Conservation (phyloP, 1,140 invertebrate species). For the Drosophila varians region DNA sequence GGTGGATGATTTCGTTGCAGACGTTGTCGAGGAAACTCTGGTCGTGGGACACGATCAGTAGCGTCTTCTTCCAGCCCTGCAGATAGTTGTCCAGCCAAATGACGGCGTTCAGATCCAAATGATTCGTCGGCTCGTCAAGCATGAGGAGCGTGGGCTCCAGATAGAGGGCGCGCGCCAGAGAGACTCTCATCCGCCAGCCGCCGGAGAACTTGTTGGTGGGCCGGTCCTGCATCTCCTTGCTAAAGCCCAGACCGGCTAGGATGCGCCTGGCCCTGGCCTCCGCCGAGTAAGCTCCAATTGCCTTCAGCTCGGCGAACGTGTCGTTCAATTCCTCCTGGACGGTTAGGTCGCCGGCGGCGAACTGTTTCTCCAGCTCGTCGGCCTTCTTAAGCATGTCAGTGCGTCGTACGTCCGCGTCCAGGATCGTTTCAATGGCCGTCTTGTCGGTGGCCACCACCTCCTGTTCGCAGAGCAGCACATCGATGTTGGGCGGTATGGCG, state of each 20-base stretch:
- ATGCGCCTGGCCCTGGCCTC: constrained; percentile 97
- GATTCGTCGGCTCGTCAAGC: constrained; percentile 98
- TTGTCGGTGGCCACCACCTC: constrained; percentile 97
- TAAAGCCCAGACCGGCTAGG: constrained; percentile 98
- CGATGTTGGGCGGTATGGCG: constrained; percentile 97
- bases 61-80: constrained; percentile 98
- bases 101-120: constrained; percentile 98
- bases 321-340: constrained; percentile 93
- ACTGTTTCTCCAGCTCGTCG: constrained; percentile 91
- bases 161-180: constrained; percentile 94
- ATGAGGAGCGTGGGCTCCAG: constrained; percentile 97
- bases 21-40: constrained; percentile 99
- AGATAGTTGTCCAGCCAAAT: constrained; percentile 99
- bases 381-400: constrained; percentile 92
- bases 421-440: constrained; percentile 95
- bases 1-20: constrained; percentile 99
- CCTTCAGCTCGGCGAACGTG: constrained; percentile 97
- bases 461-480: constrained; percentile 99
- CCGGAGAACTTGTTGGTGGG: constrained; percentile 98
- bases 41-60: constrained; percentile 99
- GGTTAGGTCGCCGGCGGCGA: constrained; percentile 87
- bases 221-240: constrained; percentile 95
- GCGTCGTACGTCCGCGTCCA: constrained; percentile 96
- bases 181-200: constrained; percentile 99
- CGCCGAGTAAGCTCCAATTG: constrained; percentile 98